Evolutionary conservation across 1,140 invertebrate genomes (phyloP), one percentile per base, ranked within the genome.

Genomic region (Bradysia coprophila): DNA sequence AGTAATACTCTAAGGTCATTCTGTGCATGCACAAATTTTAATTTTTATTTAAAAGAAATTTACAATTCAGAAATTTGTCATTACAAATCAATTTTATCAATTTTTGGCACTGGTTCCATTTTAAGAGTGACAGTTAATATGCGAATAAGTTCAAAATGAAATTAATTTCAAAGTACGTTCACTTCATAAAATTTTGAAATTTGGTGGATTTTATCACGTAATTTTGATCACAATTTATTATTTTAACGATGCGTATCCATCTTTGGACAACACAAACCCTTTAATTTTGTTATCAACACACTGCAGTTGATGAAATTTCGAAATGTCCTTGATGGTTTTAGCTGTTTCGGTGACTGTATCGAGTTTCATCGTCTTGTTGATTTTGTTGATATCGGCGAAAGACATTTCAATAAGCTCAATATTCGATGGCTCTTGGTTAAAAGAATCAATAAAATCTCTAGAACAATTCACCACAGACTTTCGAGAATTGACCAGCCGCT

Each of bases 221-320:
- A n/a, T n/a, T n/a, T n/a, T n/a, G 20, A 46, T 40, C 24, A 38
- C 10, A 40, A 41, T 28, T 43, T 45, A 40, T 43, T 33, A 6
- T 38, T 6, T 38, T 18, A 36, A 38, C 28, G 8, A 31, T 9
- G 8, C n/a, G n/a, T 31, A 31, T 31, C 28, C 28, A 31, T 9
- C n/a, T 31, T 31, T 31, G 28, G 28, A 31, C 28, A n/a, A 9
- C n/a, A n/a, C n/a, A n/a, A 9, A 31, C 8, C 8, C n/a, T 8
- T 9, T n/a, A 9, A n/a, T 31, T 31, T 31, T 31, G 8, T n/a
- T n/a, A n/a, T 31, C n/a, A 31, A 31, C n/a, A n/a, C 8, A 9
- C n/a, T 31, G 28, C 8, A 31, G 8, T 31, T 31, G 28, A 31
- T 31, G 28, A n/a, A 8, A 31, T 31, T 8, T 9, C n/a, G 8